phyloP scores from a whole-genome alignment of 2,113 vertebrate genomes.

The Pedionomus torquatus region DNA sequence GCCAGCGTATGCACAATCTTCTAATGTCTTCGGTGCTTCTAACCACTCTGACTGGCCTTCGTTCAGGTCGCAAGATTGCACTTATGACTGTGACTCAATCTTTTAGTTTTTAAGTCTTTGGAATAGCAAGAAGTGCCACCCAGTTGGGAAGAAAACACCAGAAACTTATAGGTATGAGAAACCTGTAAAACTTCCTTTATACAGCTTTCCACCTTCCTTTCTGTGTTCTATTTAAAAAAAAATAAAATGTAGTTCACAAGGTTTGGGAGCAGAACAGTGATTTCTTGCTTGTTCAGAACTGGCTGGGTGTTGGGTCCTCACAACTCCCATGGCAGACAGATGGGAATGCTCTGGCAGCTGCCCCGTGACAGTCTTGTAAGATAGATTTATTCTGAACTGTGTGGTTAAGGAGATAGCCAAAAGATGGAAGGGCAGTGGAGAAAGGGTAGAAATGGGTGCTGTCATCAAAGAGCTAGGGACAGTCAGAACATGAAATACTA shows the following conservation, averaged over 20 bases:
- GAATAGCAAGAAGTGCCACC: not conserved
- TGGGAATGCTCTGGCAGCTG: not conserved
- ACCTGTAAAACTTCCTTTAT: not conserved
- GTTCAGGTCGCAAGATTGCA: not conserved
- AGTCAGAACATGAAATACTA: constrained; percentile 18
- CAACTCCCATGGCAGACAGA: not conserved
- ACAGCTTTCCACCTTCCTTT: not conserved
- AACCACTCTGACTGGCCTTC: not conserved
- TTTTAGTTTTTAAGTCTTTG: not conserved
- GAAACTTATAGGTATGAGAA: not conserved
- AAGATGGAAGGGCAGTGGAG: not conserved
- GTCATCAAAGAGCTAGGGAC: not conserved
- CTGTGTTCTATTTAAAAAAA: not conserved
- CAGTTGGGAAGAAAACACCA: not conserved
- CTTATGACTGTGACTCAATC: not conserved
- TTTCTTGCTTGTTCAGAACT: not conserved
- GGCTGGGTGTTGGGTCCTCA: not conserved
- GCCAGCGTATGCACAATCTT: not conserved
- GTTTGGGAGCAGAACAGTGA: not conserved
- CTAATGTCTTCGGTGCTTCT: not conserved
- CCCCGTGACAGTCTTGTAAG: not conserved
- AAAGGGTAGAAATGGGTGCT: not conserved
- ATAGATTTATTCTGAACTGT: not conserved
- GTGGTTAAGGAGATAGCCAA: not conserved
- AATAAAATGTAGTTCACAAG: not conserved